A percentile compares a stretch with the other conserved stretches of the same genome.
phyloP scores from a whole-genome alignment of 2,113 vertebrate genomes.

The Gymnarchus niloticus region DNA sequence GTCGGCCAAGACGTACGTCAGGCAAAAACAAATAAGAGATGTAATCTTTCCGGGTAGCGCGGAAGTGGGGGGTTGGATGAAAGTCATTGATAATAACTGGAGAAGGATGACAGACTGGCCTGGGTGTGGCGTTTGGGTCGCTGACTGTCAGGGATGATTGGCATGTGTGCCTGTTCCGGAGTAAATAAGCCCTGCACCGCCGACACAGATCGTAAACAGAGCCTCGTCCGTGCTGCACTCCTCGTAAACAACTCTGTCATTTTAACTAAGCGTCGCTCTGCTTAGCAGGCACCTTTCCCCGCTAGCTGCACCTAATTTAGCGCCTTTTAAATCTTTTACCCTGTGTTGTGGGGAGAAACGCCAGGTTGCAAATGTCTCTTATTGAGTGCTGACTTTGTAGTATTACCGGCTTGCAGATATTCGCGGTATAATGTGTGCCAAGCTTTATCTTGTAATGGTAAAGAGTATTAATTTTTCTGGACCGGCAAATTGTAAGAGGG shows the following conservation, averaged over 20 bases:
- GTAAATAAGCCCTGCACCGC: conserved; percentile 54
- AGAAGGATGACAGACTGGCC: background rate
- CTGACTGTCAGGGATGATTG: conserved; percentile 54
- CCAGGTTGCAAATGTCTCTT: conserved; percentile 76
- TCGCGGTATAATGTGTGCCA: conserved; percentile 67
- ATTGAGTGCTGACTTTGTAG: conserved; percentile 74
- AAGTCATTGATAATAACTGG: conserved; percentile 39
- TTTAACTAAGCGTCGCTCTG: conserved; percentile 68
- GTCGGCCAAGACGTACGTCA: background rate
- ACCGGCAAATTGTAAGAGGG: conserved; percentile 57
- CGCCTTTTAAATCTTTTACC: conserved; percentile 72
- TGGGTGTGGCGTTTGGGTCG: conserved; percentile 13
- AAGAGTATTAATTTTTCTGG: conserved; percentile 72
- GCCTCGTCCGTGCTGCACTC: conserved; percentile 46
- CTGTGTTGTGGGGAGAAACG: conserved; percentile 69
- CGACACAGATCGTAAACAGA: conserved; percentile 57
- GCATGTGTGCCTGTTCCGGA: conserved; percentile 54
- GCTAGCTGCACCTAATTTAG: conserved; percentile 72
- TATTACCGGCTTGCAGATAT: conserved; percentile 73
- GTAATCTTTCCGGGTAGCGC: conserved; percentile 17
- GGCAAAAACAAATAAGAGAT: background rate
- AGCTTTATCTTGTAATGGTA: conserved; percentile 75
- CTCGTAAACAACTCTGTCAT: conserved; percentile 73
- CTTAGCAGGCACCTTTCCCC: conserved; percentile 71
- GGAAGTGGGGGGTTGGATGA: conserved; percentile 30